phyloP scores from a whole-genome alignment of 2,113 vertebrate genomes.

The Orthonyx spaldingii region DNA sequence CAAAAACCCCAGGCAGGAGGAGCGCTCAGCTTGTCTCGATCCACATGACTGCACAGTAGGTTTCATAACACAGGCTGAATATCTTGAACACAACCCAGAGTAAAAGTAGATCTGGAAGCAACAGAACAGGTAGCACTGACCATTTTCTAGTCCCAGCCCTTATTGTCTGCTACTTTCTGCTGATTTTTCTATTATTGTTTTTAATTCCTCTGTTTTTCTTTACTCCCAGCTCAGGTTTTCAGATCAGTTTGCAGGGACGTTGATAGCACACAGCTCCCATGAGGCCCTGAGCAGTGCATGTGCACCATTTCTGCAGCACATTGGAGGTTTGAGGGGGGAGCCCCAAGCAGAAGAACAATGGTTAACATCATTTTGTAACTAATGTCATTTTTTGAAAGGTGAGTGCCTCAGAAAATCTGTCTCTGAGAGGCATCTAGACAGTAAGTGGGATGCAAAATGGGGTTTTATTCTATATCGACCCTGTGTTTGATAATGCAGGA shows the following conservation, averaged over 20 bases:
- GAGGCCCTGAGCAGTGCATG: accelerated
- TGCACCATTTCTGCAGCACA: accelerated
- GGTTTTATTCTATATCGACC: no score
- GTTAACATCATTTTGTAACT: background rate
- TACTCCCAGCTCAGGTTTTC: background rate
- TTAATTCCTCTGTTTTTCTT: background rate
- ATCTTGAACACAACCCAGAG: background rate
- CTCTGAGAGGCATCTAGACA: background rate
- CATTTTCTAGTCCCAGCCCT: background rate
- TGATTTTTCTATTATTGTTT: background rate
- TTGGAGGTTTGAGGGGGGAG: background rate
- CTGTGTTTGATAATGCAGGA: background rate
- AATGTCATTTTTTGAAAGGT: background rate
- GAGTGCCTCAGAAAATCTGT: background rate
- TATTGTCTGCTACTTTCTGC: background rate
- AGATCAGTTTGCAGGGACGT: background rate
- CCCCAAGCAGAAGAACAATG: background rate
- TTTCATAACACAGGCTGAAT: background rate
- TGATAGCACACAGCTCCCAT: accelerated
- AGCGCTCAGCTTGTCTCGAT: background rate
- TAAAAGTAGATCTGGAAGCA: background rate
- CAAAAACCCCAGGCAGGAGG: background rate
- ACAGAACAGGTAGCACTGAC: background rate
- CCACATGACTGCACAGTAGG: background rate
- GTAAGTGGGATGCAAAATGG: background rate